phyloP scores from a whole-genome alignment of 2,888 invertebrate species.

The Pristionchus exspectatus region DNA sequence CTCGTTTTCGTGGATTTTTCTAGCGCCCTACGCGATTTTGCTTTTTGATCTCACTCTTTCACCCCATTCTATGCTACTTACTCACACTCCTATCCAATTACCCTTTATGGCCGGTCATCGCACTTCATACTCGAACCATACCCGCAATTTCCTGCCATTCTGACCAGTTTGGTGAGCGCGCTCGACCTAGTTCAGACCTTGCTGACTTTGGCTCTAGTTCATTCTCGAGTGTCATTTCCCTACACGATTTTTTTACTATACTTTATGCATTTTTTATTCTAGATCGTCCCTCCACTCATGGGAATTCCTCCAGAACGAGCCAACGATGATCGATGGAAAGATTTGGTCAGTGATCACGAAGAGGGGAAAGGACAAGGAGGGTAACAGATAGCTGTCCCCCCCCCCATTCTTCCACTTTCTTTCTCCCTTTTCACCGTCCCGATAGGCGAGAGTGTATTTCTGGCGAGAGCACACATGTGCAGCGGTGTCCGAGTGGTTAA shows the following conservation, averaged over 20 bases:
- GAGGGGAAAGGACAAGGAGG: not conserved
- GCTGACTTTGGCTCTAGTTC: not conserved
- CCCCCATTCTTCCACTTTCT: not conserved
- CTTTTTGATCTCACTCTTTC: not conserved
- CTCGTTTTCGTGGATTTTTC: not conserved
- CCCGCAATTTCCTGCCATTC: constrained; percentile 18
- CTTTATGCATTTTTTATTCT: not conserved
- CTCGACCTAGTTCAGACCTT: not conserved
- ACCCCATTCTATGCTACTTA: not conserved
- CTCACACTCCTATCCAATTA: not conserved
- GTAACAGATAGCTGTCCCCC: not conserved
- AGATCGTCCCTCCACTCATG: not conserved
- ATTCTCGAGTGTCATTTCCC: too few relatives aligned
- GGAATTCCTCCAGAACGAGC: not conserved
- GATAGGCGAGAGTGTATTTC: constrained; percentile 36
- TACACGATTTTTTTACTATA: too few relatives aligned
- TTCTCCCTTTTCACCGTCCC: not conserved
- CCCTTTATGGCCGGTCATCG: not conserved
- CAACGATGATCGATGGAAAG: constrained; percentile 36
- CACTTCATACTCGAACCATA: not conserved
- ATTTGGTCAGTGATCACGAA: constrained; percentile 19
- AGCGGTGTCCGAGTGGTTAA: constrained; percentile 58
- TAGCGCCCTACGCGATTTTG: not conserved
- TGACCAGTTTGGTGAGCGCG: not conserved
- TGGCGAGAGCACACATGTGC: constrained; percentile 19